Evolutionary conservation across 2,888 invertebrate genomes (phyloP).

Genomic region (Copidosoma aretas): DNA sequence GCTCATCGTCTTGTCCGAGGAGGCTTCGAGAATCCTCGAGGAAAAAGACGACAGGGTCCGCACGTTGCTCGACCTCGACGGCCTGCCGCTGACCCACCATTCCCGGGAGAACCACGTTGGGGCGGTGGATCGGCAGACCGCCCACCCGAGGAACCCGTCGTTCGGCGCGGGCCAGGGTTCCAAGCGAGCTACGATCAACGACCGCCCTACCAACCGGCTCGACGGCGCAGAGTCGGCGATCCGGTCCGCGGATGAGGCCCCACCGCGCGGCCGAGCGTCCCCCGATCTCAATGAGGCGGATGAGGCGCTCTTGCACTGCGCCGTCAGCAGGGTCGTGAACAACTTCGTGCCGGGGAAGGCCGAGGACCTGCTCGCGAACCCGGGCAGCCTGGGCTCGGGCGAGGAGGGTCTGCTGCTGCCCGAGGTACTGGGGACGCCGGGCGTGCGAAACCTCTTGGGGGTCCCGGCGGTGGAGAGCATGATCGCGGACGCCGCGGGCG

Average conservation of each 20-base stretch:
- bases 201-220: no score
- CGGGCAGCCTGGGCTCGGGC: conserved; percentile 14
- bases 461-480: conserved; percentile 47
- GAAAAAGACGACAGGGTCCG: no score
- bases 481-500: conserved; percentile 43
- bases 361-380: conserved; percentile 29
- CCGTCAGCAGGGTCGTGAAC: conserved; percentile 49
- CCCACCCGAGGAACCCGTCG: no score
- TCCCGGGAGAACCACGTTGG: no score
- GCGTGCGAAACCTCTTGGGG: conserved; percentile 46
- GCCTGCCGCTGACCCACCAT: no score
- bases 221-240: conserved; percentile 5
- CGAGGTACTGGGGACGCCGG: conserved; percentile 44
- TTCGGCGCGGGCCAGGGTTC: no score
- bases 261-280: not conserved
- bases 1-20: no score
- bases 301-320: not conserved
- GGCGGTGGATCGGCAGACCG: no score
- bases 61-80: no score
- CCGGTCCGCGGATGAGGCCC: conserved; percentile 24
- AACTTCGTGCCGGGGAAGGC: conserved; percentile 43
- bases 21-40: no score
- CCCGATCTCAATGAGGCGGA: not conserved
- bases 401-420: conserved; percentile 40
- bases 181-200: no score